Evolutionary conservation across 2,888 invertebrate species (phyloP).

Genomic region (Acanthosepion esculentum): DNA sequence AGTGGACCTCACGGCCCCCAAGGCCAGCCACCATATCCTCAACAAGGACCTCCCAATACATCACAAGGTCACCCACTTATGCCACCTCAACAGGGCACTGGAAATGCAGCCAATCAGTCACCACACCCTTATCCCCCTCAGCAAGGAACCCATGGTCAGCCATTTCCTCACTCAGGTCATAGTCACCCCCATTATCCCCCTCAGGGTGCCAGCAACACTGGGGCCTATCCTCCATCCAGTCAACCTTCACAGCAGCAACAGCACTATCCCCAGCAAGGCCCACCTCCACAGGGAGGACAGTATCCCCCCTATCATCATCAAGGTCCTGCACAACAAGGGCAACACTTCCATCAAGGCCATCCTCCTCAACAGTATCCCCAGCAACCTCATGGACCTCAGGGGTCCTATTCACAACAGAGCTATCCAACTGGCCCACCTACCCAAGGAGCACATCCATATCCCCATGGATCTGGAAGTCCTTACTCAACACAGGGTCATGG

Average conservation of each 20-base stretch:
- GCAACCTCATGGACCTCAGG: conserved; percentile 42
- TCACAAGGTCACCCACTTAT: conserved; percentile 43
- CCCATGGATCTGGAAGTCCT: conserved; percentile 43
- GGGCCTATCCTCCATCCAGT: not conserved
- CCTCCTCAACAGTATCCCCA: conserved; percentile 45
- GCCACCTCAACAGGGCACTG: conserved; percentile 33
- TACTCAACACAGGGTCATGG: conserved; percentile 47
- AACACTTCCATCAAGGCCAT: conserved; percentile 48
- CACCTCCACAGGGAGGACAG: conserved; percentile 38
- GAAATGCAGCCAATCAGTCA: conserved; percentile 42
- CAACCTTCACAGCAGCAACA: conserved; percentile 35
- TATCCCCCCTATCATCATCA: conserved; percentile 45
- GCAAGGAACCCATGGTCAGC: conserved; percentile 49
- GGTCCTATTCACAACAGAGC: conserved; percentile 44
- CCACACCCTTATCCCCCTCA: conserved; percentile 48
- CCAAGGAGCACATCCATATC: conserved; percentile 16
- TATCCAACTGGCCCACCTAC: not conserved
- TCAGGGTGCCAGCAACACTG: conserved; percentile 41
- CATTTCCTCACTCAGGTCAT: conserved; percentile 47
- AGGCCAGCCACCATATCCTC: conserved; percentile 44
- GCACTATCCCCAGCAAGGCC: conserved; percentile 45
- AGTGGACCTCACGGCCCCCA: conserved; percentile 41
- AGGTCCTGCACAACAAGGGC: conserved; percentile 43
- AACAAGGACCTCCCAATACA: conserved; percentile 47
- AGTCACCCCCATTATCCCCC: conserved; percentile 41